A percentile compares a stretch with the other conserved stretches of the same genome.
Conservation (phyloP, 2,888 invertebrate species). For the Lasioglossum lativentre region DNA sequence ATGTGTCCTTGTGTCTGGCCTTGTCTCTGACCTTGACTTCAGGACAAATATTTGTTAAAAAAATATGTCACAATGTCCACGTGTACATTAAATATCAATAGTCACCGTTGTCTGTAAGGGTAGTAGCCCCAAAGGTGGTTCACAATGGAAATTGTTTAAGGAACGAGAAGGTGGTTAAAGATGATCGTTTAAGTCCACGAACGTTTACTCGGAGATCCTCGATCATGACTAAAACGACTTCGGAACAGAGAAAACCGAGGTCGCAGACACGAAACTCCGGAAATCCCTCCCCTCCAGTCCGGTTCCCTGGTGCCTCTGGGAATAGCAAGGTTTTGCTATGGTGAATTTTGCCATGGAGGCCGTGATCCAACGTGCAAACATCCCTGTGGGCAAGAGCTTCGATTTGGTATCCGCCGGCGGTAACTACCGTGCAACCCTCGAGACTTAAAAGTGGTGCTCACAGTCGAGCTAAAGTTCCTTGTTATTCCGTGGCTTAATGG, state of each 20-base stretch:
- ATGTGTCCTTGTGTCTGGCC: no score
- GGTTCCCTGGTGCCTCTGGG: constrained; percentile 54
- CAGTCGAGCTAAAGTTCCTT: constrained; percentile 55
- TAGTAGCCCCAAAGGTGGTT: not conserved
- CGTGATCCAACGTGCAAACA: constrained; percentile 78
- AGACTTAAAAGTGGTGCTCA: constrained; percentile 75
- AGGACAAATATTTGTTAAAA: not conserved
- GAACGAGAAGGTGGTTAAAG: not conserved
- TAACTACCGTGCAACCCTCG: constrained; percentile 72
- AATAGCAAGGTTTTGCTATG: constrained; percentile 63
- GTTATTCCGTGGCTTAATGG: constrained; percentile 29
- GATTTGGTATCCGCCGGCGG: constrained; percentile 73
- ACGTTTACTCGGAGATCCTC: constrained; percentile 1
- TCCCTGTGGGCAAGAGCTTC: constrained; percentile 73
- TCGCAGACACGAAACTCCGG: constrained; percentile 15
- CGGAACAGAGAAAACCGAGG: constrained; percentile 15
- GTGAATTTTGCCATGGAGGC: constrained; percentile 76
- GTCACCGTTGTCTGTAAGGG: no score
- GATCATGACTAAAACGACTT: not conserved
- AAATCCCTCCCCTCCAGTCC: not conserved
- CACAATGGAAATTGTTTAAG: not conserved
- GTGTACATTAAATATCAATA: no score
- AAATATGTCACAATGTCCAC: no score
- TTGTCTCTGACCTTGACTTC: no score
- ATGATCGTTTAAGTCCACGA: constrained; percentile 5